Base-by-base conservation (phyloP, 2,888 invertebrate genomes). In the Pseudoips prasinana region DNA sequence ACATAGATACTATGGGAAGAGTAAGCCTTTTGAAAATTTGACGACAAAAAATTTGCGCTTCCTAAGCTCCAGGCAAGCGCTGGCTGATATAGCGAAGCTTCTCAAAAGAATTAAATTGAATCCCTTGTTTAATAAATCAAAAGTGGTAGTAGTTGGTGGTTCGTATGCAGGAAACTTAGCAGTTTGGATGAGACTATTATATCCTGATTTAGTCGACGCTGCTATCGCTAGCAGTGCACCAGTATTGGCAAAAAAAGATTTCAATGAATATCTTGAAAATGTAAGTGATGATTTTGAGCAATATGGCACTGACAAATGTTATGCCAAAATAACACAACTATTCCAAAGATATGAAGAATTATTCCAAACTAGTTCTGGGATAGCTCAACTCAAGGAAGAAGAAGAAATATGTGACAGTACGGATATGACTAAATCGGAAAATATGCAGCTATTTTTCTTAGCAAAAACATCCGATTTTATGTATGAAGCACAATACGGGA, bases 161-260 rank as follows among this genome's bases (percentile, higher is more conserved):
- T 86, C 85, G 1, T 86, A 87, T 33, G 65, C 84, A 1, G 86
- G 81, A 4, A 87, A 84, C 33, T 67, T 87, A 43, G 86, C 87
- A 10, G 82, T 81, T 1, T 86, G 86, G 86, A 72, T 84, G 68
- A 75, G 62, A 46, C 43, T 79, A 1, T 25, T 78, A 0, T 85
- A 86, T 40, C 82, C 86, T 7, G 46, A 76, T n/a, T 49, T 83
- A 35, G 68, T 86, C 0, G 74, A 84, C 46, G 85, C 82, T 10
- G 83, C 77, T 5, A 58, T 84, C 20, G 73, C 84, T 1, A 86
- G 85, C 36, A 87, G 87, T 50, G 84, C 71, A 8, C 87, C 87
- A 5, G 82, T 86, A 10, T 34, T 82, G 25, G 85, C 84, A 1
- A 82, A 84, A 44, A 72, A 66, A 45, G 75, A 86, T 46, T 87